Percentiles rank a stretch among this genome's conserved stretches.
These are phyloP conservation scores for Luperina testacea DNA, from an alignment of 2,888 invertebrate genomes.

Conservation along the genomic window DNA sequence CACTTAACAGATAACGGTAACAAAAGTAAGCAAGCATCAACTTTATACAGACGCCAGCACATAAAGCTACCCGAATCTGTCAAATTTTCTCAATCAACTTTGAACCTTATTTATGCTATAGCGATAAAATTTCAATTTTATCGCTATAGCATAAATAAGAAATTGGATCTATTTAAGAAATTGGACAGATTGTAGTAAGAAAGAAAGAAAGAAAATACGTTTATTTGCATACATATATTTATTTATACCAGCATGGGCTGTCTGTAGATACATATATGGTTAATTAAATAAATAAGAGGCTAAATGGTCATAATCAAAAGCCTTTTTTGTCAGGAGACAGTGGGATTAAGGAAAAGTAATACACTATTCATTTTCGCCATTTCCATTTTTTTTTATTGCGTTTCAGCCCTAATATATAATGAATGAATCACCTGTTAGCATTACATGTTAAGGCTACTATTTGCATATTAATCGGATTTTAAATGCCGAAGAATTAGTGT, in stretches of 20 bases:
- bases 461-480: conserved; percentile 43
- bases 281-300: neutral
- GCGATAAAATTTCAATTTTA: no score
- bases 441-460: conserved; percentile 31
- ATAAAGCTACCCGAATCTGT: no score
- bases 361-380: neutral
- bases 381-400: neutral
- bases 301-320: neutral
- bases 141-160: no score
- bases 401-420: conserved; percentile 45
- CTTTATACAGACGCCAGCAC: no score
- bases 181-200: no score
- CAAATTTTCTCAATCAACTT: no score
- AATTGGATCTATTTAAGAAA: no score
- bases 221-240: no score
- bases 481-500: conserved; percentile 22
- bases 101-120: no score
- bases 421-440: conserved; percentile 32
- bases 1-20: neutral
- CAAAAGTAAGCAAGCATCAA: neutral
- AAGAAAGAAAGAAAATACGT: no score
- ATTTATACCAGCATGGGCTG: no score
- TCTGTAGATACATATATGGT: no score
- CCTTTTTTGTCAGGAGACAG: neutral
- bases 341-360: neutral